Evolutionary conservation across 2,888 invertebrate genomes (phyloP).

Genomic region (Hypsopygia costalis): DNA sequence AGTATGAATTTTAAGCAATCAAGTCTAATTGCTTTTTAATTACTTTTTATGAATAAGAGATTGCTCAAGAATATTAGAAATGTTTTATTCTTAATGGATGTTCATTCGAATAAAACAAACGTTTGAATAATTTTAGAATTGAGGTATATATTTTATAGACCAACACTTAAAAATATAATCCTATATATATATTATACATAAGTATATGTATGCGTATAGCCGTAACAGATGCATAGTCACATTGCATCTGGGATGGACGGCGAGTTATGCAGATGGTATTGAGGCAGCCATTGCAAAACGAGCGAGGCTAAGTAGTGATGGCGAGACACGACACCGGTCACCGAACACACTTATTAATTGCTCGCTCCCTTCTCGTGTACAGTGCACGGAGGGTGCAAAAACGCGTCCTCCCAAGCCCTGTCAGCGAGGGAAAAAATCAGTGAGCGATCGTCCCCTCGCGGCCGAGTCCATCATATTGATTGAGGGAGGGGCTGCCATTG

Average conservation of each 20-base stretch:
- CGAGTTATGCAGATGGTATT: too few species aligned
- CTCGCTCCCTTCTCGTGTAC: constrained; percentile 63
- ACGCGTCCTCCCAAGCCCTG: constrained; percentile 76
- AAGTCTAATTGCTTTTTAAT: constrained; percentile 76
- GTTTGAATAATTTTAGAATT: too few species aligned
- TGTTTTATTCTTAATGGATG: constrained; percentile 8
- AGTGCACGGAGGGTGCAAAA: constrained; percentile 72
- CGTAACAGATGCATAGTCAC: too few species aligned
- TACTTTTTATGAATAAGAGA: constrained; percentile 58
- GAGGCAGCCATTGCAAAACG: too few species aligned
- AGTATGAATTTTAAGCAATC: constrained; percentile 73
- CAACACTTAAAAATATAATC: too few species aligned
- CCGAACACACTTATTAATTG: constrained; percentile 74
- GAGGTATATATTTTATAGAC: too few species aligned
- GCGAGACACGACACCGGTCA: constrained; percentile 30
- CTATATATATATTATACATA: too few species aligned
- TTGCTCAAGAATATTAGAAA: constrained; percentile 28
- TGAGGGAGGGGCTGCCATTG: constrained; percentile 80
- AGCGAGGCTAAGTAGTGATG: too few species aligned
- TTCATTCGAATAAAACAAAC: background rate
- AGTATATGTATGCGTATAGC: too few species aligned
- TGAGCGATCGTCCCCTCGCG: constrained; percentile 81
- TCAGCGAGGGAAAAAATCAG: constrained; percentile 81
- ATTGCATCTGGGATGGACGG: too few species aligned
- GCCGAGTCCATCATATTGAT: constrained; percentile 81